Base-by-base conservation (phyloP, 1,140 invertebrate species). In the Platyscapa corneri region DNA sequence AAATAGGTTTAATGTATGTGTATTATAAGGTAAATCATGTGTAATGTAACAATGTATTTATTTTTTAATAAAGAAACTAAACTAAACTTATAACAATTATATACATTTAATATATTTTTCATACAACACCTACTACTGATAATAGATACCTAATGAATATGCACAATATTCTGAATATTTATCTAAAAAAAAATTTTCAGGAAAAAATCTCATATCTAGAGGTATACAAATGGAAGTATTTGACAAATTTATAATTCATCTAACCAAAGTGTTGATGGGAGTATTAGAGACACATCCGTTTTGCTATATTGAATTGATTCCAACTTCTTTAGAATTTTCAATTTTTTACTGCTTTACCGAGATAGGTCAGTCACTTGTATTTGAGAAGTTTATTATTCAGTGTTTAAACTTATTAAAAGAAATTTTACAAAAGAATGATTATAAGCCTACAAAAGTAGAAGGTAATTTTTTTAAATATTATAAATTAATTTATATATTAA, bases 351-450 rank as follows among this genome's bases (percentile, higher is more conserved):
- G 97, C 87, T 99, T 99, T 91, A 97, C 97, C 34, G 95, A 96
- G 84, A 94, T 94, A 86, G 97, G 96, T 60, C 95, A 97, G 92
- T 93, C 94, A 88, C 94, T 96, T 49, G 92, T 96, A 39, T 98
- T 97, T 93, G 97, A 98, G 90, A 94, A 95, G 90, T 97, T 99
- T 91, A 96, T 96, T 65, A 97, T 99, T 87, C 97, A 98, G 86
- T 97, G 96, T 88, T 95, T 99, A 83, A 98, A 98, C 93, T 94
- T 98, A 82, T 95, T 98, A 46, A 98, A 98, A 92, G 95, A 94
- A 0, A 96, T 98, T 86, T 93, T 99, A 87, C 91, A 96, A 79
- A 97, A 96, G 92, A 93, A 94, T 16, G 95, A 96, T 90, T 98
- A 97, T 90, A 96, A 95, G 89, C 92, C 94, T 75, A 93, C 94